Percentiles rank a stretch among this genome's conserved stretches.
These are phyloP conservation scores for Athalia cordata DNA, from an alignment of 2,888 invertebrate genomes.

Conservation along the genomic window DNA sequence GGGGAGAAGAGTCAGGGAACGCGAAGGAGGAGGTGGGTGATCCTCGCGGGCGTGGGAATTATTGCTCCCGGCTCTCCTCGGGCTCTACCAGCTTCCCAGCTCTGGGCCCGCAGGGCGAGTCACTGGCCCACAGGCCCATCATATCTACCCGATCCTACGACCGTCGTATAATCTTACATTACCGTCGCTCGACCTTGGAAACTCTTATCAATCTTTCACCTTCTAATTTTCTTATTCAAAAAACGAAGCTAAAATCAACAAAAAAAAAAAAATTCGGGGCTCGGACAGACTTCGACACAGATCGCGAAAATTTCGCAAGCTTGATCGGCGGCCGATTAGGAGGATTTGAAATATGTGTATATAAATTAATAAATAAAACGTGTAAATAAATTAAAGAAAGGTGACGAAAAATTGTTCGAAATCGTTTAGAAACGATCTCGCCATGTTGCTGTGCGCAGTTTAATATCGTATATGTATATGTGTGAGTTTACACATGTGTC, in stretches of 20 bases:
- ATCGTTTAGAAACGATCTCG: too few species aligned
- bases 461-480: too few species aligned
- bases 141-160: conserved; percentile 39
- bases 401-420: too few species aligned
- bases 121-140: conserved; percentile 40
- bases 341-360: too few species aligned
- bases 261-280: too few species aligned
- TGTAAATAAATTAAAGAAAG: too few species aligned
- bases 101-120: conserved; percentile 44
- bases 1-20: conserved; percentile 15
- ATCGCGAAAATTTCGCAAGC: too few species aligned
- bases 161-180: conserved; percentile 8
- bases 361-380: too few species aligned
- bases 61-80: conserved; percentile 45
- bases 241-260: neutral
- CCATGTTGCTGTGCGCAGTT: too few species aligned
- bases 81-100: conserved; percentile 47
- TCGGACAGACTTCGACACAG: neutral
- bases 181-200: conserved; percentile 32
- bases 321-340: too few species aligned
- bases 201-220: conserved; percentile 20
- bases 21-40: conserved; percentile 39
- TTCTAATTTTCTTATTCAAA: neutral
- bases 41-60: conserved; percentile 46
- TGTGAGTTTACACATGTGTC: neutral